A percentile compares a stretch with the other conserved stretches of the same genome.
Evolutionary conservation across 1,140 invertebrate genomes (phyloP).

Genomic region (Hylaeus volcanicus): DNA sequence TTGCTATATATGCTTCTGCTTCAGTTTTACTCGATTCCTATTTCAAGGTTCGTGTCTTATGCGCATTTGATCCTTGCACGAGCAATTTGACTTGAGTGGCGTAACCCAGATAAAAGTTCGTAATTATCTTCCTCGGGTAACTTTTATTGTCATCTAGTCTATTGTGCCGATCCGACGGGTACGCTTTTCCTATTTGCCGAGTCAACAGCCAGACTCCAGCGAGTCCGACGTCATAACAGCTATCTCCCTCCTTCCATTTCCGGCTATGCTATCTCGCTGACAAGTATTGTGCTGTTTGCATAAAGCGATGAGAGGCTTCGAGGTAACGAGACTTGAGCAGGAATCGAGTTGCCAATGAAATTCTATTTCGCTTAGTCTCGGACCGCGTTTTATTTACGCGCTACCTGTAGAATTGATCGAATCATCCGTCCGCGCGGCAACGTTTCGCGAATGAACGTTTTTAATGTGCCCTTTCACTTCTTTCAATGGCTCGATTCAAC

Average conservation of each 20-base stretch:
- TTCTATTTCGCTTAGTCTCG: slow-evolving; percentile 47
- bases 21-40: neutral
- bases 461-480: no score
- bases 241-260: slow-evolving; percentile 61
- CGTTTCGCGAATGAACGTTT: neutral
- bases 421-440: no score
- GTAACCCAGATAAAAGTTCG: slow-evolving; percentile 24
- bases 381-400: slow-evolving; percentile 22
- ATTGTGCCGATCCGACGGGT: slow-evolving; percentile 22
- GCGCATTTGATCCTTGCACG: neutral
- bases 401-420: slow-evolving; percentile 4
- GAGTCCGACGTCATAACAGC: slow-evolving; percentile 57
- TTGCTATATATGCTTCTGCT: no score
- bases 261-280: slow-evolving; percentile 63
- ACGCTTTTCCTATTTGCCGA: slow-evolving; percentile 65
- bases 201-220: slow-evolving; percentile 53
- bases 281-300: slow-evolving; percentile 68
- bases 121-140: slow-evolving; percentile 44
- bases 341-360: slow-evolving; percentile 61
- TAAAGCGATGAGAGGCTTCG: slow-evolving; percentile 62
- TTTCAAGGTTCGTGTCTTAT: neutral
- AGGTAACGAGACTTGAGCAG: slow-evolving; percentile 60
- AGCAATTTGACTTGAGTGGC: slow-evolving; percentile 5
- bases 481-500: no score
- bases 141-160: slow-evolving; percentile 41